phyloP scores from a whole-genome alignment of 2,888 invertebrate genomes.

The Pherbina coryleti region DNA sequence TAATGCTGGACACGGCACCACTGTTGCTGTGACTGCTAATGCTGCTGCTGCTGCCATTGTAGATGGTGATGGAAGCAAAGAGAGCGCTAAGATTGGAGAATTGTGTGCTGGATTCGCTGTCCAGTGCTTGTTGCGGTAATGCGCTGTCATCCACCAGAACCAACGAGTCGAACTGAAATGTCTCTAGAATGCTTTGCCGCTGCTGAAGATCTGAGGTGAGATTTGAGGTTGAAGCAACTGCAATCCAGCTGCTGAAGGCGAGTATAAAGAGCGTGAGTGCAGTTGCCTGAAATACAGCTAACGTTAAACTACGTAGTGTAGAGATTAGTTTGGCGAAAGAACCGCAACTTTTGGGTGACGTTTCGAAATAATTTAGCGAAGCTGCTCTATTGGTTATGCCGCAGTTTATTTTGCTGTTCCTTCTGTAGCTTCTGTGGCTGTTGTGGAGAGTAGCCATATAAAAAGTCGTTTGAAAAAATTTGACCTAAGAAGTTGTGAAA shows the following conservation, averaged over 20 bases:
- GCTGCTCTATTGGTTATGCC: constrained; percentile 30
- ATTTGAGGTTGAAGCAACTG: constrained; percentile 45
- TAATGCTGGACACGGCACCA: not conserved
- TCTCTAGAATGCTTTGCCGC: not conserved
- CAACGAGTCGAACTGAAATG: constrained; percentile 4
- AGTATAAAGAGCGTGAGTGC: constrained; percentile 56
- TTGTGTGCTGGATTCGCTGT: constrained; percentile 5
- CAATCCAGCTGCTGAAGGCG: constrained; percentile 57
- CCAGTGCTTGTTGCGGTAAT: not conserved
- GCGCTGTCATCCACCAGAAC: not conserved
- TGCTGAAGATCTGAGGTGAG: not conserved
- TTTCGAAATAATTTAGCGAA: constrained; percentile 29
- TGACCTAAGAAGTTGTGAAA: too few species aligned
- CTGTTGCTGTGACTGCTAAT: constrained; percentile 17
- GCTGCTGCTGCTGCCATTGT: constrained; percentile 20
- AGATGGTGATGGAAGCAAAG: constrained; percentile 19
- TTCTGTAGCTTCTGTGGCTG: constrained; percentile 39
- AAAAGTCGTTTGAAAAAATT: constrained; percentile 28
- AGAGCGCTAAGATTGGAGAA: constrained; percentile 28
- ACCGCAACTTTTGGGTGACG: not conserved
- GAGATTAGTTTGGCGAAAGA: constrained; percentile 56
- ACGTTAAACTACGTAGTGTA: constrained; percentile 17
- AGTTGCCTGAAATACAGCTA: constrained; percentile 43
- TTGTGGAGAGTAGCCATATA: constrained; percentile 19
- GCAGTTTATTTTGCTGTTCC: constrained; percentile 23